Conservation (phyloP, 2,113 vertebrate species). For the Nothocercus julius region DNA sequence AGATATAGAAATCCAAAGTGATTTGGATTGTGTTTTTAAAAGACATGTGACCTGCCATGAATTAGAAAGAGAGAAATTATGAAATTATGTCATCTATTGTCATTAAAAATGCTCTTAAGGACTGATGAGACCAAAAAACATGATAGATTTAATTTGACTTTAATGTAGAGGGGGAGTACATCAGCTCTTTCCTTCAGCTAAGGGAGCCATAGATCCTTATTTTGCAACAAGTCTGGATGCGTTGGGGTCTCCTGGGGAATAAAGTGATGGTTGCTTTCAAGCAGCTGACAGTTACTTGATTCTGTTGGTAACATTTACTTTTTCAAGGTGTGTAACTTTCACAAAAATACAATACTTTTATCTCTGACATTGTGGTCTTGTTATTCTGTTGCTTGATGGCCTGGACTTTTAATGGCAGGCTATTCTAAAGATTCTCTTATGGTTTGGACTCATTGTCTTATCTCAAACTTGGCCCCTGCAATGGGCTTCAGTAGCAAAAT, state of each 20-base stretch:
- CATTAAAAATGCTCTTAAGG: background rate
- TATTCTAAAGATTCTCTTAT: constrained; percentile 2
- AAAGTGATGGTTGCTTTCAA: background rate
- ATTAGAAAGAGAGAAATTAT: background rate
- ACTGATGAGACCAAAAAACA: background rate
- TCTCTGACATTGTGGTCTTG: background rate
- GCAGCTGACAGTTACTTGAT: background rate
- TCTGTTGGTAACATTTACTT: background rate
- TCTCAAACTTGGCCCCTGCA: background rate
- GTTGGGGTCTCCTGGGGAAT: background rate
- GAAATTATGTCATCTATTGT: background rate
- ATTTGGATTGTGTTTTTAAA: background rate
- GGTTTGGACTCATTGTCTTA: background rate
- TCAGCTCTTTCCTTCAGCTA: constrained; percentile 28
- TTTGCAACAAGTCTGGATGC: background rate
- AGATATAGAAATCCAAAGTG: background rate
- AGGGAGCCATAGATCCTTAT: constrained; percentile 51
- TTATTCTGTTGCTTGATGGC: background rate
- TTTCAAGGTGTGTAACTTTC: background rate
- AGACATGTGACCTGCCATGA: background rate
- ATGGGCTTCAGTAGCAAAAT: background rate
- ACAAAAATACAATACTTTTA: background rate
- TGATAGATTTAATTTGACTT: background rate
- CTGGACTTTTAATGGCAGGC: background rate
- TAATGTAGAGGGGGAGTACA: background rate